Percentiles rank a stretch among this genome's conserved stretches.
phyloP scores from a whole-genome alignment of 2,888 invertebrate species.

The Cremastinae sp. region DNA sequence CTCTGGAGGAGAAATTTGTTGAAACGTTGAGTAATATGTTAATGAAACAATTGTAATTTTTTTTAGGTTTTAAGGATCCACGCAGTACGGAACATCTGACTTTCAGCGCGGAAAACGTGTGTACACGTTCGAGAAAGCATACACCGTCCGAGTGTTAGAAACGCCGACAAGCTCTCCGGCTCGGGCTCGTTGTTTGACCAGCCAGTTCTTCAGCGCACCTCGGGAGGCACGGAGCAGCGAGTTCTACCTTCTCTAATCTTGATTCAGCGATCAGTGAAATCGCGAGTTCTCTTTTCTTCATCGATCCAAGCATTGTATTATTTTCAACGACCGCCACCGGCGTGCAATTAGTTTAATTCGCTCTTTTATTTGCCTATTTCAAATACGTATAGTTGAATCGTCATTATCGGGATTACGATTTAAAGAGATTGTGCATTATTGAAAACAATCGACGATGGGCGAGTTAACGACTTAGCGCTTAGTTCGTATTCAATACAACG shows the following conservation, averaged over 20 bases:
- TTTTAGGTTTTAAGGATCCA: too few species aligned
- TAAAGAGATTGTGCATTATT: not conserved
- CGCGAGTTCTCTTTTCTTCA: constrained; percentile 53
- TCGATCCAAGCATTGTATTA: constrained; percentile 39
- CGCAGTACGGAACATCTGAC: too few species aligned
- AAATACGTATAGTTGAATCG: too few species aligned
- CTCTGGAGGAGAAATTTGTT: too few species aligned
- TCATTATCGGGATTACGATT: too few species aligned
- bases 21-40: too few species aligned
- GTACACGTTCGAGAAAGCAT: constrained; percentile 35
- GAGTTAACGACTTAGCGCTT: constrained; percentile 24
- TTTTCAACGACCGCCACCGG: too few species aligned
- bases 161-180: constrained; percentile 32
- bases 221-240: constrained; percentile 51
- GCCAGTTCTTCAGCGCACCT: constrained; percentile 54
- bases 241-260: constrained; percentile 43
- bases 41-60: too few species aligned
- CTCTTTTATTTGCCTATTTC: too few species aligned
- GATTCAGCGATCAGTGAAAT: constrained; percentile 50
- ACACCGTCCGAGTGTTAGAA: constrained; percentile 9
- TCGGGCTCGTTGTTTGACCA: constrained; percentile 20
- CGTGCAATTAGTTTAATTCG: too few species aligned
- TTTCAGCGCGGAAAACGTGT: constrained; percentile 2
- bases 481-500: not conserved
- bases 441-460: constrained; percentile 1